A percentile compares a stretch with the other conserved stretches of the same genome.
These are phyloP conservation scores for Spisula subtruncata DNA, from an alignment of 2,888 invertebrate genomes.

Conservation along the genomic window DNA sequence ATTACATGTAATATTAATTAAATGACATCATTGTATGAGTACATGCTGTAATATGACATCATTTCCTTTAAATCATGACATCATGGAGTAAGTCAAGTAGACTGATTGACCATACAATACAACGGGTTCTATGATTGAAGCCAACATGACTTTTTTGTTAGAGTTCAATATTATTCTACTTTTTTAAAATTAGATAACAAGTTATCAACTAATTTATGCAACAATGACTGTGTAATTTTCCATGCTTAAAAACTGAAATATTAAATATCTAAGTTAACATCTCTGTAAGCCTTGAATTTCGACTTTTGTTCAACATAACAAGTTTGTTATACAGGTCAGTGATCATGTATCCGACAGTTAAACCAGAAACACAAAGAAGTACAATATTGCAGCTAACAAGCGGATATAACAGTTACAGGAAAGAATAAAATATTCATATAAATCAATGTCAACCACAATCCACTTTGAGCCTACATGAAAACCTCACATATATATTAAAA, in stretches of 20 bases:
- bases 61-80: too few relatives aligned
- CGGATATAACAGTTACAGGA: not conserved
- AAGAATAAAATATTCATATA: not conserved
- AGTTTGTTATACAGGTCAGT: not conserved
- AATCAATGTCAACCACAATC: conserved; percentile 6
- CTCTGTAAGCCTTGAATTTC: not conserved
- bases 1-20: too few relatives aligned
- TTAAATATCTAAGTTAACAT: not conserved
- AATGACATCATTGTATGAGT: too few relatives aligned
- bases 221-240: not conserved
- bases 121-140: too few relatives aligned
- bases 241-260: not conserved
- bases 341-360: not conserved
- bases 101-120: too few relatives aligned
- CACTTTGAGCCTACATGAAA: not conserved
- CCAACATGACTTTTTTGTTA: too few relatives aligned
- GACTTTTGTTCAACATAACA: not conserved
- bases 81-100: too few relatives aligned
- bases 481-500: conserved; percentile 1
- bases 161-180: too few relatives aligned
- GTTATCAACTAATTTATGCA: not conserved
- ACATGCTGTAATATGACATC: too few relatives aligned
- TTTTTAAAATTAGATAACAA: not conserved
- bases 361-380: not conserved
- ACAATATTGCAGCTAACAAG: not conserved